Base-by-base conservation (phyloP, 2,797 vertebrate genomes). In the Pampus argenteus region DNA sequence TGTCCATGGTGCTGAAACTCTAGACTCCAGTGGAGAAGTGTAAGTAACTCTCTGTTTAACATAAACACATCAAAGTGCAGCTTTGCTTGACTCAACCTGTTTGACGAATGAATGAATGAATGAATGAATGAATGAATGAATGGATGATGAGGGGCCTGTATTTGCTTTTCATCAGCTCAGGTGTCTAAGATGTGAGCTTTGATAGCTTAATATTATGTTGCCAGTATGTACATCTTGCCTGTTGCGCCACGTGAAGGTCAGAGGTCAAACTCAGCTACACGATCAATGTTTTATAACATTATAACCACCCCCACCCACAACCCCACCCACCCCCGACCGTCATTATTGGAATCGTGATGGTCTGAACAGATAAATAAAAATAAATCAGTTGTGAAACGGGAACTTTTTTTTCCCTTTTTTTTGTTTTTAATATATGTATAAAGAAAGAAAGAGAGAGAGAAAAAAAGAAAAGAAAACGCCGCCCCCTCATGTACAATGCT, bases 401-500 rank as follows among this genome's bases (percentile, higher is more conserved):
- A 88, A 88, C 71, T 82, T 90, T 91, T 84, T 84, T 60, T 75
- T 87, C 70, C 71, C 77, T 85, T 91, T 79, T 81, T 78, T 82
- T 78, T 76, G 77, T 78, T 75, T 45, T 23, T 31, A 28, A 22
- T 66, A 54, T 66, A 26, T 38, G 44, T 44, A 42, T 28, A 36
- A 36, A 36, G 8, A 5, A 71, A 77, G 66, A 64, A 66, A 66
- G 68, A 28, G 20, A 50, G 29, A 61, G 25, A 49, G 40, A 9
- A 45, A 26, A 22, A 28, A 61, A 50, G 2, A 28, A 28, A 51
- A 42, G 54, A 68, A 58, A 4, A 38, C 5, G 5, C 3, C 42
- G 87, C 94, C 94, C 92, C 90, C 93, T 93, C 92, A 89, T 92
- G 93, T 93, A 91, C 92, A 90, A 91, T 76, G 91, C 93, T 92